Conservation (phyloP, 2,113 vertebrate genomes). For the Cricetomys ansorgei region DNA sequence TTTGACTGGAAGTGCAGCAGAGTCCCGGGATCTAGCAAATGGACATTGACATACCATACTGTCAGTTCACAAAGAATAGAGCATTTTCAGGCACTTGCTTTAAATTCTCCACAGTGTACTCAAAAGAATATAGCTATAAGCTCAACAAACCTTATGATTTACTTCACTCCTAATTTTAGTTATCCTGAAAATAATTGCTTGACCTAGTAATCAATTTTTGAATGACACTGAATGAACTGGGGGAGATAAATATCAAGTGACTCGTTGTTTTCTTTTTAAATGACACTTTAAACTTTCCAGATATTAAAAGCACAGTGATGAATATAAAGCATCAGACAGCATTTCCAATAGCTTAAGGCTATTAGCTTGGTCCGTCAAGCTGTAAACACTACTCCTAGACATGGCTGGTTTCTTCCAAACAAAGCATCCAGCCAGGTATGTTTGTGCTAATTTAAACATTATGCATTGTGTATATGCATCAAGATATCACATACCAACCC, state of each 20-base stretch:
- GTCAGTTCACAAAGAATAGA: neutral
- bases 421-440: neutral
- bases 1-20: slow-evolving; percentile 94
- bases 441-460: neutral
- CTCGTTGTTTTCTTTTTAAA: slow-evolving; percentile 27
- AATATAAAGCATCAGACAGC: neutral
- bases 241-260: neutral
- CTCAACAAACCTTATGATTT: slow-evolving; percentile 15
- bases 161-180: slow-evolving; percentile 47
- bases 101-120: neutral
- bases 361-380: neutral
- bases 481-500: neutral
- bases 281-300: neutral
- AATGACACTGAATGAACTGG: slow-evolving; percentile 16
- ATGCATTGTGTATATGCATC: neutral
- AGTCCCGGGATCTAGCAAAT: slow-evolving; percentile 92
- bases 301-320: neutral
- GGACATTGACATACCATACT: neutral
- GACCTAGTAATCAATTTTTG: slow-evolving; percentile 18
- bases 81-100: neutral
- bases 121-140: slow-evolving; percentile 4
- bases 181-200: slow-evolving; percentile 38
- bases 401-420: neutral
- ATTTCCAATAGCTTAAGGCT: neutral
- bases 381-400: neutral